Base-by-base conservation (phyloP, 1,140 invertebrate species). In the Monomorium pharaonis region DNA sequence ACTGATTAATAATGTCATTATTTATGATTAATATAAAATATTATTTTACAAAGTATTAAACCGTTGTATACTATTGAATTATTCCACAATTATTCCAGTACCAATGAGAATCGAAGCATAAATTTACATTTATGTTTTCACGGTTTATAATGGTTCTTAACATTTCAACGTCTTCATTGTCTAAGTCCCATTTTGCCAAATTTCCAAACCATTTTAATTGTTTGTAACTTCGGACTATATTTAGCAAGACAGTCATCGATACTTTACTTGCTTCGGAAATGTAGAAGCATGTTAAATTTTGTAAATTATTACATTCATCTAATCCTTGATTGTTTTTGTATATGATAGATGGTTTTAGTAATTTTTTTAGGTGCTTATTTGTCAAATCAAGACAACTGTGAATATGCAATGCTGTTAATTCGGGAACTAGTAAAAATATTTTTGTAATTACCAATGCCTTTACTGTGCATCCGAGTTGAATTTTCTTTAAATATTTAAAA, bases 251-350 rank as follows among this genome's bases (percentile, higher is more conserved):
- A 4, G 89, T 84, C n/a, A 92, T 92, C 0, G 94, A 94, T 14
- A 95, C 92, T 54, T 94, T 92, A 51, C 92, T 94, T 6, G 94
- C 93, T 69, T 95, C 93, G 54, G 95, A 95, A 37, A 96, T 93
- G 62, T 95, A 96, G 60, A 95, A 95, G 83, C 95, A 96, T 18
- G 93, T 92, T 18, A 96, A 87, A 67, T 94, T 93, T 60, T 91
- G 88, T 7, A 93, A 74, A 84, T 92, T 93, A 60, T 94, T 86
- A 16, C 56, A 81, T 74, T 84, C 49, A 21, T 88, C 67, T 56
- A 63, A 84, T 44, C 77, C 86, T 21, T 42, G 16, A 16, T 24
- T 0, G 51, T 27, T 85, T 27, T 42, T 88, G 18, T 86, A 18
- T 58, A 60, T 65, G 16, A 14, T 56, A 18, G 80, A 63, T 7